Evolutionary conservation across 92 coral and sea anemone species (phyloP).

Genomic region (Epizoanthus stellaris): DNA sequence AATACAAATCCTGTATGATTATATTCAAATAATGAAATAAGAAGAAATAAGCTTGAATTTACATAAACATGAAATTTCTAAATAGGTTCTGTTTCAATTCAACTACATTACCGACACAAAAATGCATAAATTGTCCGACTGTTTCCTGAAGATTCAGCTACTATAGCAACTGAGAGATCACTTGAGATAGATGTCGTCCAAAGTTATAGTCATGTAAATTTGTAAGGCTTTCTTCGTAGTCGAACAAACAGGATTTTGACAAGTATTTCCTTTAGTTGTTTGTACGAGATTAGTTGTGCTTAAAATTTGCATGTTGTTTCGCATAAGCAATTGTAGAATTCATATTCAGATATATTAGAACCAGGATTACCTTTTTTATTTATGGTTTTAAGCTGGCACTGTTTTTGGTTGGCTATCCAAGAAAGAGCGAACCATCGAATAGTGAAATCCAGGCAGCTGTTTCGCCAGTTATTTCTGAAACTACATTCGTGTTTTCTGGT

Average conservation of each 20-base stretch:
- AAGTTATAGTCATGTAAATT: conserved; percentile 15
- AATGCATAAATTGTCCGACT: conserved; percentile 3
- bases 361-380: too few relatives aligned
- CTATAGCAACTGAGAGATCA: conserved; percentile 23
- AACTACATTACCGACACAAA: conserved; percentile 11
- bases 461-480: too few relatives aligned
- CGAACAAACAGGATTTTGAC: conserved; percentile 2
- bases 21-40: neutral
- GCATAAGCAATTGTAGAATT: too few relatives aligned
- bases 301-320: too few relatives aligned
- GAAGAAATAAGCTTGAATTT: neutral
- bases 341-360: too few relatives aligned
- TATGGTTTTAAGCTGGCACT: too few relatives aligned
- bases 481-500: too few relatives aligned
- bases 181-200: conserved; percentile 20
- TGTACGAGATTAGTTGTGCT: too few relatives aligned
- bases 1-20: neutral
- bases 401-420: too few relatives aligned
- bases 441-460: too few relatives aligned
- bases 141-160: neutral
- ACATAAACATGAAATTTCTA: neutral
- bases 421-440: too few relatives aligned
- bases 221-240: neutral
- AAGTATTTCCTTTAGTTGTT: conserved; percentile 6
- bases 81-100: neutral